Evolutionary conservation across 2,888 invertebrate species (phyloP), one percentile per base, ranked within the genome.

Genomic region (Digitonthophagus gazella): DNA sequence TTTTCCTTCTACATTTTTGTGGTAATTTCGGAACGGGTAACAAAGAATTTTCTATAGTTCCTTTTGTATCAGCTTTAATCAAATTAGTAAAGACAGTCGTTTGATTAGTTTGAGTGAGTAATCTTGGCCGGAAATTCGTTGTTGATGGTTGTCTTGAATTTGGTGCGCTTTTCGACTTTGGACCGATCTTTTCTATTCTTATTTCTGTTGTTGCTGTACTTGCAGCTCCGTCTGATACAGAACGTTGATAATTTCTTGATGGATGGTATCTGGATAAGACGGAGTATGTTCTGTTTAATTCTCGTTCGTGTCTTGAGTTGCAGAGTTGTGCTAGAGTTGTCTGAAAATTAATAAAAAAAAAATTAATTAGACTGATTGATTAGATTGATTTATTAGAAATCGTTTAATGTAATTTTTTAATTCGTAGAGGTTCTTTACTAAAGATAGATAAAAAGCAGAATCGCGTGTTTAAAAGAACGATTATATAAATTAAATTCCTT

Each of bases 291-390:
- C 73, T 73, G 19, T 61, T 67, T 18, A 70, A 73, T 63, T 72
- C 71, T 64, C 69, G 66, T 65, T 71, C 71, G 67, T 77, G 75
- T 67, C 79, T 76, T 64, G 80, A 70, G 64, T 77, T 77, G 74
- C 83, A 84, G 28, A 81, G 77, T 69, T 83, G 82, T 2, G 83
- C 80, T 69, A 85, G 78, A 76, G 85, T 85, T 63, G 79, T 77
- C 85, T 84, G 80, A 44, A 44, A 81, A 69, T 73, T 73, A 57
- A 58, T 58, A 58, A 58, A 5, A 19, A 58, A 58, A 61, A 18
- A 1, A n/a, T 4, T 3, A 16, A 16, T 61, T 61, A 61, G n/a
- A 19, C n/a, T 61, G 1, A 3, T 44, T 44, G 11, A 44, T 44
- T 8, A 44, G 11, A 6, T 44, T 11, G 2, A 44, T 44, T n/a